A percentile compares a stretch with the other conserved stretches of the same genome.
phyloP scores from a whole-genome alignment of 2,797 vertebrate genomes.

The Chloroceryle inda region DNA sequence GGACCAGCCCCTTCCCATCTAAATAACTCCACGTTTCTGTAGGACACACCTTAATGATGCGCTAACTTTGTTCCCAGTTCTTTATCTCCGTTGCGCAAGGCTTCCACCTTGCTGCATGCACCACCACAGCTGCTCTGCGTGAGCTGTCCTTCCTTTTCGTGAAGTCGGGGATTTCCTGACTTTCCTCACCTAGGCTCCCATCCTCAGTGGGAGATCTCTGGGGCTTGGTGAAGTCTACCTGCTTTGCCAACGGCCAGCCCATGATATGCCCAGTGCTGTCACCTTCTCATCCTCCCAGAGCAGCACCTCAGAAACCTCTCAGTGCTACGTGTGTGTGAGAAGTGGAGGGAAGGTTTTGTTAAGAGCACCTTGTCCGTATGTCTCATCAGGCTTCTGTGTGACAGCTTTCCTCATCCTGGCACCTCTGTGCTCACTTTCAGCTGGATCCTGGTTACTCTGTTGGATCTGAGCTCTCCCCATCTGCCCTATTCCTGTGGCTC shows the following conservation, averaged over 20 bases:
- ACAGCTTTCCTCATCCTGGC: not conserved
- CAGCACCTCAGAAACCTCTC: not conserved
- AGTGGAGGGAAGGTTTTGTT: not conserved
- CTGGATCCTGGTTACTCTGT: not conserved
- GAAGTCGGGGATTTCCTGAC: not conserved
- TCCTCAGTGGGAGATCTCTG: not conserved
- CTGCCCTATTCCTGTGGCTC: rapidly evolving
- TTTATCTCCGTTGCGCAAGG: not conserved
- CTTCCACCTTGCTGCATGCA: not conserved
- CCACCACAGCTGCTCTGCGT: not conserved
- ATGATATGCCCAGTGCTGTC: not conserved
- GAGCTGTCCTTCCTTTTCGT: not conserved
- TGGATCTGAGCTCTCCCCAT: not conserved
- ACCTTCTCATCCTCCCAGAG: not conserved
- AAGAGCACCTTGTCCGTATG: not conserved
- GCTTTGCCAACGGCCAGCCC: not conserved
- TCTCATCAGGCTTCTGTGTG: not conserved
- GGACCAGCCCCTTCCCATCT: not conserved
- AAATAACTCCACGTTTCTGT: not conserved
- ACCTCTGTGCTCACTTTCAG: not conserved
- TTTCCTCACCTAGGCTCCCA: not conserved
- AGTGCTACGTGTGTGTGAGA: not conserved
- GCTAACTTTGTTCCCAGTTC: not conserved
- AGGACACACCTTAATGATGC: not conserved
- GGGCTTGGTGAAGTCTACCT: not conserved